Evolutionary conservation across 2,797 vertebrate species (phyloP).

Genomic region (Chelonia mydas): DNA sequence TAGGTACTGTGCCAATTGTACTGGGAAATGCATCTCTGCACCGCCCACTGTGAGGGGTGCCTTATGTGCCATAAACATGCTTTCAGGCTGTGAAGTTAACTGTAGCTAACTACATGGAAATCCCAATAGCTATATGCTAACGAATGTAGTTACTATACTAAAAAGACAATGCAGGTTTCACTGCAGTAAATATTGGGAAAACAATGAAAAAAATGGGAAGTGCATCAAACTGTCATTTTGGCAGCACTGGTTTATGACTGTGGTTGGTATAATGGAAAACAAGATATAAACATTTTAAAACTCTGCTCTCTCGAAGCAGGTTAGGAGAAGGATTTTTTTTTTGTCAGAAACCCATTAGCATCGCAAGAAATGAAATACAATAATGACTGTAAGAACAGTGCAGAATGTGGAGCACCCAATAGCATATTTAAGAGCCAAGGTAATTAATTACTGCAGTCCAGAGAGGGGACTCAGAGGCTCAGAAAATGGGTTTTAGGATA

Average conservation of each 20-base stretch:
- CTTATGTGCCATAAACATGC: neutral
- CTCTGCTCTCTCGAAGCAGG: neutral
- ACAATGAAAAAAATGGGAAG: neutral
- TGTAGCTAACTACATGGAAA: neutral
- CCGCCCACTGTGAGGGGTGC: neutral
- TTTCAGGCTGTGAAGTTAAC: neutral
- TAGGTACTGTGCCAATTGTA: neutral
- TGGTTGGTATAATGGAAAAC: neutral
- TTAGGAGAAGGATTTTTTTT: neutral
- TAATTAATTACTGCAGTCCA: neutral
- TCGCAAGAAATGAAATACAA: neutral
- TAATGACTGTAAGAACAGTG: neutral
- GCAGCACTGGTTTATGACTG: neutral
- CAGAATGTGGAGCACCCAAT: neutral
- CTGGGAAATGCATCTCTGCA: neutral
- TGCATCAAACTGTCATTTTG: neutral
- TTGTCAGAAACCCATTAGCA: neutral
- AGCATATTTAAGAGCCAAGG: neutral
- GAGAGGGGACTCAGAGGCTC: neutral
- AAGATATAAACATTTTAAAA: neutral
- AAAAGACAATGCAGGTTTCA: neutral
- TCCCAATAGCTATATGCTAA: neutral
- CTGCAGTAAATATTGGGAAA: neutral
- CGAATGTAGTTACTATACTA: neutral
- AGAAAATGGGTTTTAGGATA: neutral